Conservation (phyloP, 2,797 vertebrate species). For the Hyperoplus lanceolatus region DNA sequence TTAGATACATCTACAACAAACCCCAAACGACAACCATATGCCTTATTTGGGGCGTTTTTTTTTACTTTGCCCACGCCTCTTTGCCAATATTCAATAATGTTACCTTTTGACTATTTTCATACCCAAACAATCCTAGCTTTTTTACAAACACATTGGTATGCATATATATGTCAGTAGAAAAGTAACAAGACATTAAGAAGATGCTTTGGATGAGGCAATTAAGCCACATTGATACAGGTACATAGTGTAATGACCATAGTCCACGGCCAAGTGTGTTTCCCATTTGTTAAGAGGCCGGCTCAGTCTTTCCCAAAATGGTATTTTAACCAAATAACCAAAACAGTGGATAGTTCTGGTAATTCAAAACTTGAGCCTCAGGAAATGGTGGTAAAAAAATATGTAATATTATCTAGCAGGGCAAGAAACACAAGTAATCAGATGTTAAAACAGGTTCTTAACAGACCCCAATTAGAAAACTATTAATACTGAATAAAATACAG, state of each 20-base stretch:
- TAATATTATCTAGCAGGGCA: background rate
- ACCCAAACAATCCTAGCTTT: background rate
- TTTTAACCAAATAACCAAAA: background rate
- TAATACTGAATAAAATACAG: background rate
- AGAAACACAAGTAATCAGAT: background rate
- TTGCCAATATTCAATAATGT: too few species aligned
- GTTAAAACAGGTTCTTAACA: background rate
- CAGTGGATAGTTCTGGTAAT: background rate
- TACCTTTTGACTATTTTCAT: too few species aligned
- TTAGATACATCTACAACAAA: too few species aligned
- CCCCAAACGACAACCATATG: too few species aligned
- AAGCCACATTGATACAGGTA: background rate
- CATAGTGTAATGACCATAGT: background rate
- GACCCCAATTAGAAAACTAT: background rate
- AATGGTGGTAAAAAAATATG: too few species aligned
- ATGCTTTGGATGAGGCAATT: background rate
- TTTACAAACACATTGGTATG: background rate
- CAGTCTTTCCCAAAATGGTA: background rate
- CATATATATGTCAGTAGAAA: background rate
- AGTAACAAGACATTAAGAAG: background rate
- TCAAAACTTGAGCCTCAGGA: background rate
- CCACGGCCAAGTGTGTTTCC: background rate
- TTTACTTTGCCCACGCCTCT: too few species aligned
- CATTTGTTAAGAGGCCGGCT: background rate
- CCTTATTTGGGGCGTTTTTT: too few species aligned